These are phyloP conservation scores for Zootermopsis nevadensis DNA, from an alignment of 2,888 invertebrate genomes.

Conservation along the genomic window DNA sequence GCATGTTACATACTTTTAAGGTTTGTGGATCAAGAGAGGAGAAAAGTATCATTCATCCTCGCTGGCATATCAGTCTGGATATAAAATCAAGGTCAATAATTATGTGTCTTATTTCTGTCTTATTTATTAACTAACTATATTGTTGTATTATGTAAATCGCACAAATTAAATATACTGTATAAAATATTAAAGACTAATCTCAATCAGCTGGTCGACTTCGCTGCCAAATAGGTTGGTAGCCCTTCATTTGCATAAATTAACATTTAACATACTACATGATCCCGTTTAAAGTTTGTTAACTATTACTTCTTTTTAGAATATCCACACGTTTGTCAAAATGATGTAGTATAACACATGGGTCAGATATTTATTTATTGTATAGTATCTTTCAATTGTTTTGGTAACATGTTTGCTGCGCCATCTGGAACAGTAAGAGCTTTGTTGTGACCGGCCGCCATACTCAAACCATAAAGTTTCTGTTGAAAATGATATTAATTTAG, in stretches of 20 bases:
- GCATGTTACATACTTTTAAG: not conserved
- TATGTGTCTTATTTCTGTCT: not conserved
- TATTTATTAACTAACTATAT: not conserved
- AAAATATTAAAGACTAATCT: not conserved
- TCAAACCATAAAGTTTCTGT: conserved; percentile 70
- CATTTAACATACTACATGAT: not conserved
- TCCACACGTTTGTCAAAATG: not conserved
- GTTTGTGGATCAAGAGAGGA: no score
- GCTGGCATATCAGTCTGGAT: not conserved
- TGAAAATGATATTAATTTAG: conserved; percentile 41
- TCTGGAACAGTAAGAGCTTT: conserved; percentile 45
- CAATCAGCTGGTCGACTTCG: not conserved
- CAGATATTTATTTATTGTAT: not conserved
- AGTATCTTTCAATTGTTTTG: conserved; percentile 14
- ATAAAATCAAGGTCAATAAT: not conserved
- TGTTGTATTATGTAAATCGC: no score
- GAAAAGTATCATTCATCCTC: no score
- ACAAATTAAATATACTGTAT: no score
- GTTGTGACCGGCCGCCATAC: conserved; percentile 71
- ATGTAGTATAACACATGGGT: not conserved
- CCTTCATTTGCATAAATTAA: not conserved
- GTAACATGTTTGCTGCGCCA: conserved; percentile 45
- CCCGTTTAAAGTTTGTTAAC: not conserved
- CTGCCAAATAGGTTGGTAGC: not conserved
- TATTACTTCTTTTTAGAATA: not conserved